Evolutionary conservation across 2,797 vertebrate species (phyloP), one percentile per base, ranked within the genome.

Genomic region (Acanthurus lineatus): DNA sequence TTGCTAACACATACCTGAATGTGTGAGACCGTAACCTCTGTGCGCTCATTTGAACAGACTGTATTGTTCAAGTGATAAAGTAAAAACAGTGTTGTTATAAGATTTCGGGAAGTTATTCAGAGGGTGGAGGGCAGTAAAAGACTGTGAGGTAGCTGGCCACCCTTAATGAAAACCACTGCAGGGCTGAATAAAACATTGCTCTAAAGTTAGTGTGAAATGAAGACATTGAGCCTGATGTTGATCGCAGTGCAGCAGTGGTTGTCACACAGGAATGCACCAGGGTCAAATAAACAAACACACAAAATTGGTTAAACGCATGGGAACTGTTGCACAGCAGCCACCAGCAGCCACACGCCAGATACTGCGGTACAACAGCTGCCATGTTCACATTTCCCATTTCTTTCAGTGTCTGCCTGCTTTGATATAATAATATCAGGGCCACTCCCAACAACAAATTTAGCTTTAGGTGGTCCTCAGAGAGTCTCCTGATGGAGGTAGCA

Each of bases 181-280:
- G 73, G 59, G 47, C 64, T 16, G 66, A 76, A 71, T 73, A 25
- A 77, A 75, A 64, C 62, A 10, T 40, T 1, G 14, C 61, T 56
- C 59, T 70, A 60, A 69, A 80, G 73, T 73, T 62, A 61, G 70
- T 70, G 63, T 70, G 78, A 73, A 60, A 76, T 69, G 52, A 82
- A 83, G 80, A 84, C 70, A 45, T n/a, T 9, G 73, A 48, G 77
- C 35, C 11, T 9, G 44, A 73, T 32, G 73, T 60, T 74, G 79
- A 85, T 54, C 71, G 66, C 73, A 25, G 1, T 28, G 58, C 57
- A 57, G 56, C 14, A 52, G 77, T 58, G 79, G 74, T 79, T 83
- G 76, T 83, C 84, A 83, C 81, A 68, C 75, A 89, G 77, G 85
- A 90, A 90, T 85, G 85, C 48, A 51, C 42, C 45, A 3, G 67